These are phyloP conservation scores for Drosophila formosana DNA, from an alignment of 2,888 invertebrate genomes.

Conservation along the genomic window DNA sequence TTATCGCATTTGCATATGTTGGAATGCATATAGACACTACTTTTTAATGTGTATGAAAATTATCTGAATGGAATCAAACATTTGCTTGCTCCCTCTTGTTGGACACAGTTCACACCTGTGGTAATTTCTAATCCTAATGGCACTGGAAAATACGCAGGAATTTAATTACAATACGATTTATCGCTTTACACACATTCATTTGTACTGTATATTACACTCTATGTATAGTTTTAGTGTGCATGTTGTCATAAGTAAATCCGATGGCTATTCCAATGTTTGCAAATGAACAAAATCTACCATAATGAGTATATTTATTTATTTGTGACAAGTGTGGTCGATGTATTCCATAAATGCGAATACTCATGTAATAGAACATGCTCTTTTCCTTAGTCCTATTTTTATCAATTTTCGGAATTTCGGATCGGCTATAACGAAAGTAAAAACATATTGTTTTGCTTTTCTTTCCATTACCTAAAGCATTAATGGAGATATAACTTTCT, in stretches of 20 bases:
- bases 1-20: not conserved
- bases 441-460: no score
- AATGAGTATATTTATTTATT: not conserved
- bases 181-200: not conserved
- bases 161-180: conserved; percentile 2
- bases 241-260: not conserved
- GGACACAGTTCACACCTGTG: not conserved
- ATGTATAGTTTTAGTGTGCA: not conserved
- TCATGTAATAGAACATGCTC: not conserved
- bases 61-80: not conserved
- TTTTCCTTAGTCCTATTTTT: no score
- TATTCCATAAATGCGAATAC: not conserved
- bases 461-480: no score
- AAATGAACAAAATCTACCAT: not conserved
- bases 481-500: no score
- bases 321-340: not conserved
- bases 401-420: no score
- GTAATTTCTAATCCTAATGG: not conserved
- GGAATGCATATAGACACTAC: not conserved
- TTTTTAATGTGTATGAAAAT: not conserved
- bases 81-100: not conserved
- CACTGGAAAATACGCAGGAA: not conserved
- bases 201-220: not conserved
- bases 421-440: no score
- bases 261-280: not conserved